Conservation (phyloP, 2,888 invertebrate genomes). For the Pelosia muscerda region DNA sequence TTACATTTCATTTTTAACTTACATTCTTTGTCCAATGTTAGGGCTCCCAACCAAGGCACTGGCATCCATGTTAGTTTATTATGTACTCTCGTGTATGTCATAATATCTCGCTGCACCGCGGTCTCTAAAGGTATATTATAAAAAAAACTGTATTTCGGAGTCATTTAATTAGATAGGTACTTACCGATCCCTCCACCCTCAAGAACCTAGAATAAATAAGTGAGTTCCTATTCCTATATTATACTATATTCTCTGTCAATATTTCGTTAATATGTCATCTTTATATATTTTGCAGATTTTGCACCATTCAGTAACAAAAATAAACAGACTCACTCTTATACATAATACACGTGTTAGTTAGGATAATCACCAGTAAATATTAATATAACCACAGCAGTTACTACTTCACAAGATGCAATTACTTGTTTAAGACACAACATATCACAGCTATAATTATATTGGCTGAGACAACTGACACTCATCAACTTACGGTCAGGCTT, state of each 20-base stretch:
- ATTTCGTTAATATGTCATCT: too few species aligned
- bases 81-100: background rate
- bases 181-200: too few species aligned
- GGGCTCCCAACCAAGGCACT: slow-evolving; percentile 19
- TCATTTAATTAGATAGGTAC: too few species aligned
- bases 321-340: background rate
- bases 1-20: background rate
- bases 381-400: slow-evolving; percentile 6
- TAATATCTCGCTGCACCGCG: background rate
- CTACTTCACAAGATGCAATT: background rate
- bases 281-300: too few species aligned
- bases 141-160: background rate
- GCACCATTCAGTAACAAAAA: background rate
- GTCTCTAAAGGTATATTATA: slow-evolving; percentile 4
- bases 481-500: background rate
- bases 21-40: background rate
- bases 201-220: too few species aligned
- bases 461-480: background rate
- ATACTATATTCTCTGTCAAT: too few species aligned
- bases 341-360: background rate
- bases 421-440: background rate
- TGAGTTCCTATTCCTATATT: too few species aligned
- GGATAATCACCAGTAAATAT: slow-evolving; percentile 6
- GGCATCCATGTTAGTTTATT: background rate
- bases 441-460: background rate